Base-by-base conservation (phyloP, 1,140 invertebrate genomes). In the Agraylea sexmaculata region DNA sequence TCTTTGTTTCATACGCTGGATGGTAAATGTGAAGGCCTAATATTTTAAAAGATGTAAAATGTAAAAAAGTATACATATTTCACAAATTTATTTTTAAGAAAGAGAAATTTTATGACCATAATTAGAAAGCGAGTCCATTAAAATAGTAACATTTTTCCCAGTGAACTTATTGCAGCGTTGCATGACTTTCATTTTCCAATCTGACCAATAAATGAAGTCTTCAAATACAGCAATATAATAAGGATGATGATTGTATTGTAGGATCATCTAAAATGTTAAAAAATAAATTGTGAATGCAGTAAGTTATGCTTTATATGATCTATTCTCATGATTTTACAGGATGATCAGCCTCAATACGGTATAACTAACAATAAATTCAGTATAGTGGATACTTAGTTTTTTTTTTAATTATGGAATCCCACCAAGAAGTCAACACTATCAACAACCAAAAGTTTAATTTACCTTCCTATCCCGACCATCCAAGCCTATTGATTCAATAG, bases 221-320 rank as follows among this genome's bases (percentile, higher is more conserved):
- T 92, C 89, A 58, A 92, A 94, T 2, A 95, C 74, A 0, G 79
- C 73, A 32, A 96, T 65, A 0, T 83, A 77, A 56, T 83, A 88
- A 0, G 89, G 88, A 63, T 87, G 80, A 46, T 75, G 71, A 4
- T 75, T 64, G 1, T 36, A 36, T 28, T 29, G 30, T 1, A 51
- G 29, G 19, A 49, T 27, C 12, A 35, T 29, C 49, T 44, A 17
- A n/a, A 40, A n/a, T n/a, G n/a, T n/a, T n/a, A 23, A 25, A 36
- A 17, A 10, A 36, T 36, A 2, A 36, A 36, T 36, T 36, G 7
- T 18, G 11, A 43, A 22, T 25, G 12, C n/a, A 16, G 15, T 8
- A 32, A 37, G 1, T 18, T 16, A 25, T 17, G 29, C 1, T 2
- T n/a, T n/a, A n/a, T n/a, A n/a, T n/a, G n/a, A n/a, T n/a, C n/a